Conservation (phyloP, 1,140 invertebrate species). For the Drosophila baimaii region DNA sequence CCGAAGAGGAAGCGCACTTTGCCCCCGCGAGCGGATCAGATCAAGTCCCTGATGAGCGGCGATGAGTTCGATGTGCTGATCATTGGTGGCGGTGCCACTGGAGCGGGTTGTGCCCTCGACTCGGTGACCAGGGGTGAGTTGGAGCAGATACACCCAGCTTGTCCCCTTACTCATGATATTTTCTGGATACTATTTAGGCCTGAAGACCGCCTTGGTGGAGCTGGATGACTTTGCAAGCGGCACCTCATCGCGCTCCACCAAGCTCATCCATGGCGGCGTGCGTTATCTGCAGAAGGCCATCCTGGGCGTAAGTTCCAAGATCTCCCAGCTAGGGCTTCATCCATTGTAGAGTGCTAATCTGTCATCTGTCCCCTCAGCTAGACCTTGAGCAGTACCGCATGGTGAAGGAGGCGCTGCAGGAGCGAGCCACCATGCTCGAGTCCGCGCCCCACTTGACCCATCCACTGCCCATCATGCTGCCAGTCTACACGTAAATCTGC, state of each 20-base stretch:
- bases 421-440: constrained; percentile 96
- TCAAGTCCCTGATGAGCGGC: constrained; percentile 90
- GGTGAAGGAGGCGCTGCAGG: constrained; percentile 98
- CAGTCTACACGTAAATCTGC: constrained; percentile 96
- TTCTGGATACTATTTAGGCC: constrained; percentile 39
- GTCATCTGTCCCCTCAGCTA: constrained; percentile 85
- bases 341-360: constrained; percentile 46
- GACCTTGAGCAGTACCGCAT: constrained; percentile 98
- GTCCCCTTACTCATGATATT: neutral
- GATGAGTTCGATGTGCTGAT: constrained; percentile 96
- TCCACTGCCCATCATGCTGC: constrained; percentile 98
- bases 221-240: constrained; percentile 99
- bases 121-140: constrained; percentile 90
- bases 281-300: constrained; percentile 99
- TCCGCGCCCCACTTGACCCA: constrained; percentile 98
- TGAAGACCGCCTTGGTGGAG: constrained; percentile 98
- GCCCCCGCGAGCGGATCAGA: constrained; percentile 92
- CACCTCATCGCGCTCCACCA: constrained; percentile 98
- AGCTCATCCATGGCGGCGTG: constrained; percentile 99
- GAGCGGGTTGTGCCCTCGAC: constrained; percentile 96
- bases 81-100: constrained; percentile 98
- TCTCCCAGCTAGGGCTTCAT: neutral
- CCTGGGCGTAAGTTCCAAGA: constrained; percentile 85
- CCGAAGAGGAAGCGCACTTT: constrained; percentile 89
- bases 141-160: neutral